A percentile compares a stretch with the other conserved stretches of the same genome.
Conservation (phyloP, 2,113 vertebrate genomes). For the Corythornis madagascariensis region DNA sequence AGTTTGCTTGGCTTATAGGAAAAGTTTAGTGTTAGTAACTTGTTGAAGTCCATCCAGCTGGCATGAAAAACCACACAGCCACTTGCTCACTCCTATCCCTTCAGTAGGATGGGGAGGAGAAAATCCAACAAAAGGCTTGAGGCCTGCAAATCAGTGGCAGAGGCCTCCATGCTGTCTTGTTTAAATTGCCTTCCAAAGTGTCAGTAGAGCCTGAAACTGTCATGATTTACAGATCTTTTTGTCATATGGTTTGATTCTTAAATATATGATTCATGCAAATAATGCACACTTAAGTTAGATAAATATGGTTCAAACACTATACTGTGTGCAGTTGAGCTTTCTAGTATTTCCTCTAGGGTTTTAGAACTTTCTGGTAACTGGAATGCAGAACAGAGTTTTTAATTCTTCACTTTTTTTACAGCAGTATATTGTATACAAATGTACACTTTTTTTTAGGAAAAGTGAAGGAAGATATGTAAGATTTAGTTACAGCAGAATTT, state of each 20-base stretch:
- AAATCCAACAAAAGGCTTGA: neutral
- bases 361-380: neutral
- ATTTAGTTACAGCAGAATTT: neutral
- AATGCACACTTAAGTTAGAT: neutral
- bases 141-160: neutral
- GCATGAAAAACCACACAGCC: neutral
- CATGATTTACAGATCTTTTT: neutral
- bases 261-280: slow-evolving; percentile 14
- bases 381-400: neutral
- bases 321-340: neutral
- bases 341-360: neutral
- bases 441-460: neutral
- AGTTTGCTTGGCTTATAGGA: neutral
- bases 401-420: neutral
- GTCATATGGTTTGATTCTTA: neutral
- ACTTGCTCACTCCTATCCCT: neutral
- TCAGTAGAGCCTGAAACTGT: slow-evolving; percentile 16
- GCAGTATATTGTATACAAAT: neutral
- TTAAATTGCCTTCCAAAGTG: neutral
- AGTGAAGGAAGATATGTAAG: neutral
- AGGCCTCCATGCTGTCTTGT: neutral
- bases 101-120: neutral
- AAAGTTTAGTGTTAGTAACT: neutral
- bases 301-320: neutral
- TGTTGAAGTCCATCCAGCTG: neutral